A percentile compares a stretch with the other conserved stretches of the same genome.
Evolutionary conservation across 2,797 vertebrate genomes (phyloP).

Genomic region (Sebastes reedi): DNA sequence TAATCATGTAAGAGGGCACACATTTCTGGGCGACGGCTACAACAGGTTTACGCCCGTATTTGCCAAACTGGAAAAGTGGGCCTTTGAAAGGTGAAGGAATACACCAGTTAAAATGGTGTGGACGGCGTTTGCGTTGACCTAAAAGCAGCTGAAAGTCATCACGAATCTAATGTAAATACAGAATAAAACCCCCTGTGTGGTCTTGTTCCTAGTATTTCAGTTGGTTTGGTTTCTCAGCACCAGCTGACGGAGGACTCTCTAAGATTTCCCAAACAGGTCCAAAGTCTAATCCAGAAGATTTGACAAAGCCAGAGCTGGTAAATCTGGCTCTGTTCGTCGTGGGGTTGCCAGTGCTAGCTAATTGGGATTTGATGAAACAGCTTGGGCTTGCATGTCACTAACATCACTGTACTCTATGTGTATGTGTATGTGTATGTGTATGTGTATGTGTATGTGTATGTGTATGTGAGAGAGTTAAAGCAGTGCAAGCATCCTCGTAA

Average conservation of each 20-base stretch:
- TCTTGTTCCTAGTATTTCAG: neutral
- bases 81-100: neutral
- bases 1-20: conserved; percentile 33
- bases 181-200: neutral
- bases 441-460: no score
- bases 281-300: conserved; percentile 70
- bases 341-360: conserved; percentile 51
- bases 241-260: conserved; percentile 20
- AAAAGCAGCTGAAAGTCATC: conserved; percentile 8
- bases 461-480: conserved; percentile 8
- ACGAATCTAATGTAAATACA: neutral
- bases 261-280: conserved; percentile 51
- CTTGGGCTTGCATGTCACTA: conserved; percentile 57
- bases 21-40: neutral
- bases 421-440: no score
- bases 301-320: conserved; percentile 58
- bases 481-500: neutral
- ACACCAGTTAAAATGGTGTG: neutral
- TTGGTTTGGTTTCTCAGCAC: conserved; percentile 25
- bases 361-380: conserved; percentile 72
- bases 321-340: conserved; percentile 55
- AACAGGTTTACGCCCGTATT: neutral
- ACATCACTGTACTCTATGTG: conserved; percentile 11
- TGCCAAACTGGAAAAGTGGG: neutral
- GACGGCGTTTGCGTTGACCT: neutral